Evolutionary conservation across 2,113 vertebrate genomes (phyloP), one percentile per base, ranked within the genome.

Genomic region (Corynorhinus townsendii): DNA sequence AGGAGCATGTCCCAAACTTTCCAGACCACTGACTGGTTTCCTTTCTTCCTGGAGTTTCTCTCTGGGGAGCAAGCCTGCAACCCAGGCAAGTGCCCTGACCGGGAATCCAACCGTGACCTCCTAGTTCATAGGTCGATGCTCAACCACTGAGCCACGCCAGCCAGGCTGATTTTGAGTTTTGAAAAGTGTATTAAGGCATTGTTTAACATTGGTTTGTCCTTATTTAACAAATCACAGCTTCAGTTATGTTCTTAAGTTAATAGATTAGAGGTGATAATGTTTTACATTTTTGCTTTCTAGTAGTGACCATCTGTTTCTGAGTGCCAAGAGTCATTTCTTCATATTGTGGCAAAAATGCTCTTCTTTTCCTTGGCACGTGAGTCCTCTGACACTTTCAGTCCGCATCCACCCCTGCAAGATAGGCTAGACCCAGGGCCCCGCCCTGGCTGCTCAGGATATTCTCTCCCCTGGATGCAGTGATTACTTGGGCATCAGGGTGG

Each of bases 171-270:
- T 26, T 62, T 62, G 59, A 62, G 24, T 28, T 28, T 62, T 28
- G 28, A 28, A 28, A 62, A 62, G 59, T 28, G 26, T 28, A 62
- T 62, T 62, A 26, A 62, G 4, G 59, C 59, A 62, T 62, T 28
- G 59, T 28, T 62, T 26, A 62, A 26, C 59, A 28, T 62, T 5
- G 59, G 28, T 62, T 5, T 62, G 2, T 43, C 86, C 26, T 95
- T 82, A 91, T 49, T 88, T 89, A 91, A 81, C 30, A 52, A 62
- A 62, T 91, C 72, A 81, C 38, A 96, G 33, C 10, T 85, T 91
- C 64, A 59, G 45, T 76, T 76, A 72, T 89, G 83, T 86, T 68
- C 54, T 79, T 77, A 52, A 40, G 52, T 72, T 95, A 79, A 62
- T 62, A 28, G 59, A 28, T 28, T 62, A 62, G 59, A 28, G 8